Percentiles rank a stretch among this genome's conserved stretches.
These are phyloP conservation scores for Priocnemis perturbator DNA, from an alignment of 2,888 invertebrate species.

Conservation along the genomic window DNA sequence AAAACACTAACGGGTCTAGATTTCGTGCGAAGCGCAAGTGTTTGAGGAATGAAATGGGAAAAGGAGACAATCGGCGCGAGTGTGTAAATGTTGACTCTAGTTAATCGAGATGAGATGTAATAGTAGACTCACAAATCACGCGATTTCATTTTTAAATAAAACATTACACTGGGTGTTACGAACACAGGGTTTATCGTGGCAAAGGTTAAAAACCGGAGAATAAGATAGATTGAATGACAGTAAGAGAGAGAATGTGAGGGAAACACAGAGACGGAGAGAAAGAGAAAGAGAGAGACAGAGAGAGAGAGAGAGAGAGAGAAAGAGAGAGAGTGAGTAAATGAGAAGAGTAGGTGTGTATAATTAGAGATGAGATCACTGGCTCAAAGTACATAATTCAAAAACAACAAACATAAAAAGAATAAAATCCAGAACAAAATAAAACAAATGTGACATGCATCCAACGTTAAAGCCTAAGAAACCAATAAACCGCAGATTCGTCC, in stretches of 20 bases:
- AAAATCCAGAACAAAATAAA: no score
- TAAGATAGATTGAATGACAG: conserved; percentile 11
- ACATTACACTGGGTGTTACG: background rate
- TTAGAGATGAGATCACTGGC: conserved; percentile 12
- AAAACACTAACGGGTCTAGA: no score
- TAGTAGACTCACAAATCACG: background rate
- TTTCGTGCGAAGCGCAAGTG: conserved; percentile 16
- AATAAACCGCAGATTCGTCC: no score
- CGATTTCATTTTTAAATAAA: background rate
- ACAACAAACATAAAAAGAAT: no score
- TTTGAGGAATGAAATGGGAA: conserved; percentile 4
- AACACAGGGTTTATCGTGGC: background rate
- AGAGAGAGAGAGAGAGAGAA: background rate
- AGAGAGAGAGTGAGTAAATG: background rate
- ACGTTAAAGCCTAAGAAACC: no score
- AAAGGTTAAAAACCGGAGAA: conserved; percentile 22
- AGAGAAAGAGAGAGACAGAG: conserved; percentile 15
- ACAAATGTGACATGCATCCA: no score
- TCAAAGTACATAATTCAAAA: no score
- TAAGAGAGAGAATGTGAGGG: conserved; percentile 26
- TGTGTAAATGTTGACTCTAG: background rate
- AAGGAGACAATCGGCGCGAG: background rate
- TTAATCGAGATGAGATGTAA: background rate
- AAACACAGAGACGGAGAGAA: conserved; percentile 20
- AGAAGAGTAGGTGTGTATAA: conserved; percentile 12